Evolutionary conservation across 1,140 invertebrate species (phyloP).

Genomic region (Platyscapa corneri): DNA sequence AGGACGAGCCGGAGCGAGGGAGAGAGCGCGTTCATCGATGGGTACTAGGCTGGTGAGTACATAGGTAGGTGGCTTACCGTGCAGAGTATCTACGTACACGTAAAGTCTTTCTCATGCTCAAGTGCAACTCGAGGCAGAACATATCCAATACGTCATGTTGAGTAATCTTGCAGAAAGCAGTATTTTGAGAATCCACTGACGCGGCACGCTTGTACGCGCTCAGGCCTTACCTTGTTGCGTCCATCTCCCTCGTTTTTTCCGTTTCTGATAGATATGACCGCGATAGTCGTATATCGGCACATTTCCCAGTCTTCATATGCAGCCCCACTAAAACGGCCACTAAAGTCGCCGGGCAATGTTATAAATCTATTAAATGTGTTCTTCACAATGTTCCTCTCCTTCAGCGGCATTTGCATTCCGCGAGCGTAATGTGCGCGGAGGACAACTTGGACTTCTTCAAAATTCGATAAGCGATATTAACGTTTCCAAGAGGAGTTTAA

Average conservation of each 20-base stretch:
- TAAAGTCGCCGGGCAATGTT: neutral
- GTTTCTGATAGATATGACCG: neutral
- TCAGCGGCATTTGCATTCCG: neutral
- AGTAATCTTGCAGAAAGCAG: neutral
- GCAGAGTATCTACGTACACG: slow-evolving; percentile 23
- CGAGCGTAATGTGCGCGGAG: too few species aligned
- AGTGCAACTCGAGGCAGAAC: slow-evolving; percentile 12
- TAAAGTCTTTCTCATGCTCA: slow-evolving; percentile 6
- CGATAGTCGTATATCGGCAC: neutral
- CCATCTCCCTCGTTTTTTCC: neutral
- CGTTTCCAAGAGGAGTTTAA: too few species aligned
- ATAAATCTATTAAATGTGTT: neutral
- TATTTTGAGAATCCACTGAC: slow-evolving; percentile 27
- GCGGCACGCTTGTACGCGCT: neutral
- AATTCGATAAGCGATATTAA: too few species aligned
- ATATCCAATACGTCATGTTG: slow-evolving; percentile 41
- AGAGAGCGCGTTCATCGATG: neutral
- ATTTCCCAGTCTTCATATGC: neutral
- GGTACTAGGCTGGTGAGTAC: slow-evolving; percentile 12
- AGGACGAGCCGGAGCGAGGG: neutral
- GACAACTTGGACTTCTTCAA: too few species aligned
- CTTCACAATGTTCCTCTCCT: neutral
- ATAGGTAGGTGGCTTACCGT: slow-evolving; percentile 51
- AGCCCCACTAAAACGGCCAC: neutral
- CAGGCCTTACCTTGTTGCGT: neutral